phyloP scores from a whole-genome alignment of 2,888 invertebrate genomes.

The Limenitis arthemis region DNA sequence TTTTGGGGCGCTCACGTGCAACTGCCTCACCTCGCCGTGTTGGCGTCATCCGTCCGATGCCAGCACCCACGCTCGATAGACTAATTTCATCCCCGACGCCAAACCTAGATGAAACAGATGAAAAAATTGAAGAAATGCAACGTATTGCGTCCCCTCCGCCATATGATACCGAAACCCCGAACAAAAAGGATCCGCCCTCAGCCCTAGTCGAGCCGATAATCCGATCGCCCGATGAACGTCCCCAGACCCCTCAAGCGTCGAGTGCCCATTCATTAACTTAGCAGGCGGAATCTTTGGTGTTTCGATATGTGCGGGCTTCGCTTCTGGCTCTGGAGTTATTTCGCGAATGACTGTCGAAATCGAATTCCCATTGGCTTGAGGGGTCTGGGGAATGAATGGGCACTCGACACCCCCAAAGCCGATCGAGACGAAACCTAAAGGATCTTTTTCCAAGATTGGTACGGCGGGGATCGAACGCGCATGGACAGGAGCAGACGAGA shows the following conservation, averaged over 20 bases:
- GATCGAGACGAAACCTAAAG: constrained; percentile 22
- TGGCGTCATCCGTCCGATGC: constrained; percentile 72
- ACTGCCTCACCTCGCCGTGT: constrained; percentile 57
- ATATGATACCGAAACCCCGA: constrained; percentile 28
- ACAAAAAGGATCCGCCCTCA: constrained; percentile 39
- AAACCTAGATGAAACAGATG: constrained; percentile 21
- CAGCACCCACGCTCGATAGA: constrained; percentile 33
- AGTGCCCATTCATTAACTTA: no score
- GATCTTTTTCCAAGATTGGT: constrained; percentile 33
- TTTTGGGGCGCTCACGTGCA: constrained; percentile 44
- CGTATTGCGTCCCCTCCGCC: constrained; percentile 31
- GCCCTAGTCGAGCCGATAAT: constrained; percentile 58
- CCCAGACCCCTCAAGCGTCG: constrained; percentile 25
- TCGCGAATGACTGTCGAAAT: constrained; percentile 16
- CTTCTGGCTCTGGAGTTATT: constrained; percentile 23
- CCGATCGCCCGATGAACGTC: constrained; percentile 40
- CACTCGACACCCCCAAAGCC: constrained; percentile 28
- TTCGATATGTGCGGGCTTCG: constrained; percentile 17
- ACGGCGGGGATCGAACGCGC: constrained; percentile 51
- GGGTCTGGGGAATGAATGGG: no score
- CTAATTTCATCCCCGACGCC: constrained; percentile 23
- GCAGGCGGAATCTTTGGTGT: constrained; percentile 20
- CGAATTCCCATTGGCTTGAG: constrained; percentile 10
- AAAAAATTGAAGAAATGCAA: constrained; percentile 29
- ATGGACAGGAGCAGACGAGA: constrained; percentile 44